Base-by-base conservation (phyloP, 2,797 vertebrate species). In the Crenuchus spilurus region DNA sequence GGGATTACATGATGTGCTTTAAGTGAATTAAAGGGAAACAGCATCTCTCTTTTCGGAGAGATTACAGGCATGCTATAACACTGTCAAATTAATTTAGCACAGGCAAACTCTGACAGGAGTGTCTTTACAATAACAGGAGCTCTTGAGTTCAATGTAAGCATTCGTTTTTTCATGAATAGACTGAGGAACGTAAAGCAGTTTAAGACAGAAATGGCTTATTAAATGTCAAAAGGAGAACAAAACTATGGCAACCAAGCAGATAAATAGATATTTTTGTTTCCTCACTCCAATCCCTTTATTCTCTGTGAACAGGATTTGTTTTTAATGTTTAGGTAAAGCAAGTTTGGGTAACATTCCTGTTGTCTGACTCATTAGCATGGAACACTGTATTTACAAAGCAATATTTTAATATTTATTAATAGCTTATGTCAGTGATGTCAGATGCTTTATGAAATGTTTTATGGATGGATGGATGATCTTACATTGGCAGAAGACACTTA, bases 1-100 rank as follows among this genome's bases (percentile, higher is more conserved):
- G 22, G 73, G 58, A 76, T 80, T 69, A 76, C 58, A 42, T 54
- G 11, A 63, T 46, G 28, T 28, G 30, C 70, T 51, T 73, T 42
- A 57, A 74, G 24, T 51, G 37, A 57, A 68, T 58, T 44, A 67
- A 42, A 30, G 20, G 16, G 26, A 49, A 52, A 52, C 37, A 3
- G 35, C 22, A 41, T 11, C 20, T 26, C 13, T 61, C 14, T 55
- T 74, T 62, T 35, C 28, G 30, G 44, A 65, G 20, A 39, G 51
- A 68, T 73, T 55, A 69, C 28, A 64, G 37, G 14, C 24, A 18
- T 18, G 44, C 64, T 72, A 37, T 35, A 69, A 69, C 55, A 24
- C 18, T 10, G 22, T 69, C n/a, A 37, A 20, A 61, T 22, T 26
- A 46, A 31, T 64, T 55, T 48, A n/a, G 24, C 16, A 2, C 4